Evolutionary conservation across 2,797 vertebrate species (phyloP).

Genomic region (Takifugu rubripes): DNA sequence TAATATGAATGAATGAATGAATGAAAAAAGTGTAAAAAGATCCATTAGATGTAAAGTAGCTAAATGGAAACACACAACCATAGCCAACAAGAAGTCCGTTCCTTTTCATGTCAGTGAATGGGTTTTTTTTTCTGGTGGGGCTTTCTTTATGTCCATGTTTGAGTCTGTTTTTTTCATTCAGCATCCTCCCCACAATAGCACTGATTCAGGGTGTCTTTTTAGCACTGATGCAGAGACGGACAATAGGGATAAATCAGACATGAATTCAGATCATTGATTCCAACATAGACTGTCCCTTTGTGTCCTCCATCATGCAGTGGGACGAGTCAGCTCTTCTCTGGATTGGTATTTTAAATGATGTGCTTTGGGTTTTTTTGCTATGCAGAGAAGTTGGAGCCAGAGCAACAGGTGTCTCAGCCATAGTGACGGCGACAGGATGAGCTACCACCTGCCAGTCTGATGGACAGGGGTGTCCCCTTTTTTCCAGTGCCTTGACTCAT

Average conservation of each 20-base stretch:
- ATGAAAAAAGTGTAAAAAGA: conserved; percentile 57
- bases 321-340: conserved; percentile 9
- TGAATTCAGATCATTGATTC: conserved; percentile 48
- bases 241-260: conserved; percentile 47
- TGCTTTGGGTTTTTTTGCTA: conserved; percentile 2
- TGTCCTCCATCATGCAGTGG: conserved; percentile 3
- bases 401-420: conserved; percentile 79
- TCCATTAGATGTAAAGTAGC: conserved; percentile 72
- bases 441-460: conserved; percentile 77
- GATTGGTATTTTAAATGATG: conserved; percentile 5
- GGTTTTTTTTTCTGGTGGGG: conserved; percentile 27
- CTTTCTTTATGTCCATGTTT: conserved; percentile 47
- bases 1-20: conserved; percentile 59
- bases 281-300: conserved; percentile 22
- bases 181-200: conserved; percentile 45
- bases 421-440: conserved; percentile 80
- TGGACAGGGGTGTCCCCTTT: conserved; percentile 68
- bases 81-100: conserved; percentile 56
- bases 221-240: conserved; percentile 45
- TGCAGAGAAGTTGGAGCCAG: conserved; percentile 74
- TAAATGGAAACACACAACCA: conserved; percentile 54
- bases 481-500: conserved; percentile 96
- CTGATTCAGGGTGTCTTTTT: conserved; percentile 68
- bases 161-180: conserved; percentile 25
- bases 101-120: conserved; percentile 67